Evolutionary conservation across 2,888 invertebrate genomes (phyloP), one percentile per base, ranked within the genome.

Genomic region (Thera britannica): DNA sequence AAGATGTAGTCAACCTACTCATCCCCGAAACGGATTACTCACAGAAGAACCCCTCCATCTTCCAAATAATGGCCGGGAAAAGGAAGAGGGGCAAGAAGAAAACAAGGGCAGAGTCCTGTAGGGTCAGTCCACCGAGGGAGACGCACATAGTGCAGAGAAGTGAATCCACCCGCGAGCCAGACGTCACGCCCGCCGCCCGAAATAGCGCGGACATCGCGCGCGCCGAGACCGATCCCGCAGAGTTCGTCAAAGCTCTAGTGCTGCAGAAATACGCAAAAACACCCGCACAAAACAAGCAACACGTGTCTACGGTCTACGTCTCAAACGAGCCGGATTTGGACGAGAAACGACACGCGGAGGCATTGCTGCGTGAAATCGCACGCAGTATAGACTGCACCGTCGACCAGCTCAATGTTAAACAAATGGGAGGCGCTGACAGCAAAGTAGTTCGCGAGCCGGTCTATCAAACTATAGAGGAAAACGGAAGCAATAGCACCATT

Each of bases 1-100:
- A 93, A 83, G 91, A 93, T 92, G 93, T 93, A 87, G 91, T 93
- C 67, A 93, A 93, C 78, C 75, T 93, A 34, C 79, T 93, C 1
- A 79, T 93, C 70, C 93, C 93, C 34, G 83, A 88, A 67, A 91
- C 90, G 3, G 86, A 90, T 68, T 93, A 93, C 82, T 84, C 79
- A 55, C 90, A 91, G 71, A 93, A 89, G 77, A 83, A 85, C 65
- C 89, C 89, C 60, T 90, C 90, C 1, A 83, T 94, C 41, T 79
- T 94, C 8, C 87, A 92, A 70, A 93, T 92, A 57, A 94, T 94
- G 94, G 93, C 91, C 35, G 92, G 94, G 0, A 93, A 92, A 72
- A 78, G 86, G 51, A 88, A 81, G 67, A 85, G 83, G 65, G 87
- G 85, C 36, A 90, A 86, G 71, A 85, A 85, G 67, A 89, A 86